Percentiles rank a stretch among this genome's conserved stretches.
phyloP scores from a whole-genome alignment of 2,888 invertebrate species.

The Dyspetes luteomarginatus region DNA sequence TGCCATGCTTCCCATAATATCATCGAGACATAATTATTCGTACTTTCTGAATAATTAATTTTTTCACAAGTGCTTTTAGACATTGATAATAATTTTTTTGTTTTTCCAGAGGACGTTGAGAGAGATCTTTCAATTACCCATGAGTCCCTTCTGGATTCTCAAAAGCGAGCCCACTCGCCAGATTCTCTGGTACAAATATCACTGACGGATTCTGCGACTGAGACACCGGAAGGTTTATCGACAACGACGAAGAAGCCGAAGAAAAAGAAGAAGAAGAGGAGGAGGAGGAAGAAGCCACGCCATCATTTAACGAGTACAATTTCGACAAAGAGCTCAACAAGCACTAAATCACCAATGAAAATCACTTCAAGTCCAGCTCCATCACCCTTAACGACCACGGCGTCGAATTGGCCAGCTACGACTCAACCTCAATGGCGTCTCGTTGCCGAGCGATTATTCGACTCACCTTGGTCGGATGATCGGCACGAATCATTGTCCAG shows the following conservation, averaged over 20 bases:
- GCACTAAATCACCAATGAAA: slow-evolving; percentile 37
- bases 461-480: slow-evolving; percentile 69
- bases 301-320: slow-evolving; percentile 56
- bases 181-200: slow-evolving; percentile 42
- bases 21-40: not conserved
- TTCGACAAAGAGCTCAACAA: slow-evolving; percentile 50
- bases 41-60: not conserved
- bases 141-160: slow-evolving; percentile 56
- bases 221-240: slow-evolving; percentile 5
- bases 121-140: slow-evolving; percentile 59
- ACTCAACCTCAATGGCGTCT: slow-evolving; percentile 74
- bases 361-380: slow-evolving; percentile 51
- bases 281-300: slow-evolving; percentile 69
- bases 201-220: slow-evolving; percentile 40
- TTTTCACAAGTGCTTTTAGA: not conserved
- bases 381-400: slow-evolving; percentile 66
- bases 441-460: slow-evolving; percentile 74
- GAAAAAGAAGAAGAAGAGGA: slow-evolving; percentile 74
- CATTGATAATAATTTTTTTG: no score
- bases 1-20: no score
- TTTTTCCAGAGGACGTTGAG: slow-evolving; percentile 70
- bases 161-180: slow-evolving; percentile 68
- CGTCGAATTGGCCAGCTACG: slow-evolving; percentile 68
- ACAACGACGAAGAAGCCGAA: slow-evolving; percentile 74
- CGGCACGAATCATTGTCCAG: slow-evolving; percentile 41